phyloP scores from a whole-genome alignment of 2,113 vertebrate species.

The Naja naja region DNA sequence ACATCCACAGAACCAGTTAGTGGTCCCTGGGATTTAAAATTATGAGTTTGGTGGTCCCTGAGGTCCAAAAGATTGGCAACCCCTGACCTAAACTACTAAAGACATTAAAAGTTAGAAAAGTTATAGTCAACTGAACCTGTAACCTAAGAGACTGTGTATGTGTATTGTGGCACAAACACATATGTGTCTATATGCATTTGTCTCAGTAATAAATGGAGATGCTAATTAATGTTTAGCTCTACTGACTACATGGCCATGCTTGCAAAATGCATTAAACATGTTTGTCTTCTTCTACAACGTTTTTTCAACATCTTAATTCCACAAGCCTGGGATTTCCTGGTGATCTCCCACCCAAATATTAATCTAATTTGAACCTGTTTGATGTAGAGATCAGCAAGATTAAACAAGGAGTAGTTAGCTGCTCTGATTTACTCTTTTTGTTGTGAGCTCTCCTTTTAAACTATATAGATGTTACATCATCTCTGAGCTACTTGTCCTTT shows the following conservation, averaged over 20 bases:
- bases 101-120: not conserved
- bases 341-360: not conserved
- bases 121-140: not conserved
- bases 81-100: not conserved
- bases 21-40: too few species aligned
- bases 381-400: not conserved
- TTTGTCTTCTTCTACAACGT: not conserved
- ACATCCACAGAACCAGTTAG: too few species aligned
- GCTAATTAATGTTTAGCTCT: not conserved
- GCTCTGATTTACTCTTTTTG: not conserved
- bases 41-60: too few species aligned
- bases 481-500: not conserved
- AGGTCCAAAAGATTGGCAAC: too few species aligned
- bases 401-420: not conserved
- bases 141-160: not conserved
- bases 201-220: not conserved
- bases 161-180: not conserved
- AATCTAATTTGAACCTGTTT: not conserved
- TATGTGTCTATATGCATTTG: not conserved
- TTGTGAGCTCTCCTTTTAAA: not conserved
- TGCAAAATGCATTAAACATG: not conserved
- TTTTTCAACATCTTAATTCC: not conserved
- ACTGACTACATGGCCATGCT: not conserved
- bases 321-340: not conserved
- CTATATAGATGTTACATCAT: not conserved